Conservation (phyloP, 2,113 vertebrate genomes). For the Mobula hypostoma region DNA sequence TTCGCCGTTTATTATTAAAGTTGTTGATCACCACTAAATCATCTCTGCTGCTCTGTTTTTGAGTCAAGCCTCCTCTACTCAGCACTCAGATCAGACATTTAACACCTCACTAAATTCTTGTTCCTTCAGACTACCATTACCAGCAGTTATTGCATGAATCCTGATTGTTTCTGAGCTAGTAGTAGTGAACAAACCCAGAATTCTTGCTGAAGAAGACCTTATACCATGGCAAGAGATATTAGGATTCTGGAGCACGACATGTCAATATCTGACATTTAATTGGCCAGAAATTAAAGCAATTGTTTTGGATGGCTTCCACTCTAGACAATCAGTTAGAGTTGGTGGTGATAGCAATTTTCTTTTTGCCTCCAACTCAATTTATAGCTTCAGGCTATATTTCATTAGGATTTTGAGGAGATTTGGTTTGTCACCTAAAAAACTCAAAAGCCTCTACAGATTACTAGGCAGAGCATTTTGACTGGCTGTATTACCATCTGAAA, state of each 20-base stretch:
- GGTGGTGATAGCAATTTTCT: not conserved
- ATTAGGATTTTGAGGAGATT: no score
- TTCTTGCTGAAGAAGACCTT: not conserved
- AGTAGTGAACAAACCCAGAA: not conserved
- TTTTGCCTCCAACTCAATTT: no score
- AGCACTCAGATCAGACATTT: not conserved
- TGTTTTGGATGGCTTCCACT: not conserved
- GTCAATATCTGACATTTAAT: no score
- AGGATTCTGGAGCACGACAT: not conserved
- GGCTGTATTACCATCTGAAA: no score
- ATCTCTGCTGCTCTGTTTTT: no score
- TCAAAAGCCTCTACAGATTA: no score
- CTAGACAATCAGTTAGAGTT: not conserved
- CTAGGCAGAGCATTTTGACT: no score
- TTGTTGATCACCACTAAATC: no score
- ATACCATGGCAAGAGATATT: not conserved
- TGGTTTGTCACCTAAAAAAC: no score
- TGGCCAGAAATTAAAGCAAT: not conserved
- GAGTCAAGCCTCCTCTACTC: no score
- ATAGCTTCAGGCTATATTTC: no score
- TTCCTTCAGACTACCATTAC: not conserved
- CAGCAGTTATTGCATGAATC: not conserved
- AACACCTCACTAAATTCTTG: not conserved
- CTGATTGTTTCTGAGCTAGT: not conserved
- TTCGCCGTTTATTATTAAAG: no score